Conservation (phyloP, 92 coral and sea anemone species). For the Epizoanthus illoricatus region DNA sequence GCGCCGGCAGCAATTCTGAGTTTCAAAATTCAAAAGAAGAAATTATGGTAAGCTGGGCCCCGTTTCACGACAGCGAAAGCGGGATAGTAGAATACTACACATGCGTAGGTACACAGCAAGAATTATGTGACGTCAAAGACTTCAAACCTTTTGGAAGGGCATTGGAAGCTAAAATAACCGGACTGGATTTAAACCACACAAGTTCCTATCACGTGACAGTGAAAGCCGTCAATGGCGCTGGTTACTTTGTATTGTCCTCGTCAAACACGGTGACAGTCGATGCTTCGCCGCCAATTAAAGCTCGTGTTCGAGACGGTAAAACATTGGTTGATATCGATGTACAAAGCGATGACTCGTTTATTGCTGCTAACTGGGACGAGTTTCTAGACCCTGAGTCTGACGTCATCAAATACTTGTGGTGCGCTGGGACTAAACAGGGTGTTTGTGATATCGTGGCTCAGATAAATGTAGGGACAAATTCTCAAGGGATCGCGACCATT, state of each 20-base stretch:
- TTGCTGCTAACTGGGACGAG: constrained; percentile 87
- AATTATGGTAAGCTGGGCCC: constrained; percentile 73
- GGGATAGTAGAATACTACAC: constrained; percentile 62
- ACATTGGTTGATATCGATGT: constrained; percentile 56
- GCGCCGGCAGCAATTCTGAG: constrained; percentile 49
- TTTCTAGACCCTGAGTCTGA: constrained; percentile 78
- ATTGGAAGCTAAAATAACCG: constrained; percentile 47
- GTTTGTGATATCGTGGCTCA: constrained; percentile 74
- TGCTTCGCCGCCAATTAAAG: constrained; percentile 68
- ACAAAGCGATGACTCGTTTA: constrained; percentile 58
- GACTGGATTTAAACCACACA: constrained; percentile 61
- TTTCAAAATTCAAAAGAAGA: constrained; percentile 65
- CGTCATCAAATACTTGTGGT: constrained; percentile 61
- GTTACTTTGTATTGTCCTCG: constrained; percentile 53
- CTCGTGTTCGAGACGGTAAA: constrained; percentile 68
- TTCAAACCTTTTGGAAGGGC: constrained; percentile 48
- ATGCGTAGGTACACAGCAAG: constrained; percentile 69
- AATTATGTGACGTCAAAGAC: constrained; percentile 60
- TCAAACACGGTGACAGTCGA: constrained; percentile 70
- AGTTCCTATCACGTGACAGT: constrained; percentile 60
- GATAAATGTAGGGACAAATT: constrained; percentile 49
- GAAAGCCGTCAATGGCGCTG: constrained; percentile 75
- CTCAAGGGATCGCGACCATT: constrained; percentile 37
- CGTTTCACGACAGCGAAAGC: constrained; percentile 64
- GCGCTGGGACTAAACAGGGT: constrained; percentile 82